Conservation (phyloP, 1,140 invertebrate genomes). For the Heliconius hewitsoni region DNA sequence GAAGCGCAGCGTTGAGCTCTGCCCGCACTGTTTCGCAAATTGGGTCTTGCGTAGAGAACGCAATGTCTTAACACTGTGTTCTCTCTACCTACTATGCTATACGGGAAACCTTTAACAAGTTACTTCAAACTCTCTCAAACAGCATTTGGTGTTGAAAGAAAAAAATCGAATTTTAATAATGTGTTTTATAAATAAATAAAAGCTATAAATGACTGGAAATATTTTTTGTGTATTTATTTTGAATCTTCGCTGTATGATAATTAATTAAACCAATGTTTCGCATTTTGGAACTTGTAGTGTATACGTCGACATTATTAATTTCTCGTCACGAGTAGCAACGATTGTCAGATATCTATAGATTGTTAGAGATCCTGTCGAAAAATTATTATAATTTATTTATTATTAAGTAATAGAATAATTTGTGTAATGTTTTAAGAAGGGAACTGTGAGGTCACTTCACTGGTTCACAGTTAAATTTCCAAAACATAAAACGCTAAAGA, state of each 20-base stretch:
- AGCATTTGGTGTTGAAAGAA: not conserved
- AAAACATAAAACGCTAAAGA: slow-evolving; percentile 55
- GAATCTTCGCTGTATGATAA: not conserved
- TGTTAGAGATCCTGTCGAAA: not conserved
- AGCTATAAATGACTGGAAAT: not conserved
- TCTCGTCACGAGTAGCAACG: not conserved
- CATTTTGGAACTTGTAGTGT: slow-evolving; percentile 2
- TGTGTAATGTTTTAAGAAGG: slow-evolving; percentile 52
- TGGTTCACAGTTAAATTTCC: slow-evolving; percentile 51
- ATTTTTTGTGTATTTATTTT: slow-evolving; percentile 10
- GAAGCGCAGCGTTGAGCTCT: no score
- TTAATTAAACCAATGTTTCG: slow-evolving; percentile 1
- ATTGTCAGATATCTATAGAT: not conserved
- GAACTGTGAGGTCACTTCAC: slow-evolving; percentile 34
- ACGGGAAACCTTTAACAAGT: no score
- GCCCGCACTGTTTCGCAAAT: no score
- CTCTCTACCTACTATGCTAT: no score
- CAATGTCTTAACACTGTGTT: no score
- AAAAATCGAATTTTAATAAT: not conserved
- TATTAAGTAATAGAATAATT: slow-evolving; percentile 58
- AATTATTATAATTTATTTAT: slow-evolving; percentile 61
- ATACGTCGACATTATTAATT: not conserved
- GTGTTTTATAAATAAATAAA: not conserved
- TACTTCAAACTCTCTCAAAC: not conserved
- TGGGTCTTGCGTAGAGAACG: no score